Conservation (phyloP, 2,797 vertebrate species). For the Mycteria americana region DNA sequence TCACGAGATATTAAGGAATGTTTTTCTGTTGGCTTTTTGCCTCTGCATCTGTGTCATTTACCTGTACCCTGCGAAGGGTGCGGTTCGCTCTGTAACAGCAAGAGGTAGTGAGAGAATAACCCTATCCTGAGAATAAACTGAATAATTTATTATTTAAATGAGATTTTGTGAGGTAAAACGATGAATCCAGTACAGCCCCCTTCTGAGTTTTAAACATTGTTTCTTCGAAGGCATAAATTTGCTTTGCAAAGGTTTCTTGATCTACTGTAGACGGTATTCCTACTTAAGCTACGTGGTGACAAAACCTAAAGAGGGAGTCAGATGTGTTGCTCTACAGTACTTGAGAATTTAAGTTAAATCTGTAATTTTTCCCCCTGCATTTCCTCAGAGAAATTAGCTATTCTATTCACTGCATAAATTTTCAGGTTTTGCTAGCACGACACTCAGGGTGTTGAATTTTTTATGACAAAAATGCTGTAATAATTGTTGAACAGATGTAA, state of each 20-base stretch:
- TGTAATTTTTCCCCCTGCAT: conserved; percentile 85
- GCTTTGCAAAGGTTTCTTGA: conserved; percentile 24
- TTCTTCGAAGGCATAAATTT: conserved; percentile 56
- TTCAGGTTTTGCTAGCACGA: conserved; percentile 94
- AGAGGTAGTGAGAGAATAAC: background rate
- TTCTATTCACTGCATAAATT: conserved; percentile 98
- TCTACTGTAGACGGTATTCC: background rate
- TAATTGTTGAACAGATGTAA: conserved; percentile 99
- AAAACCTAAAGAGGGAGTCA: conserved; percentile 76
- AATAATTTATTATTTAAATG: conserved; percentile 37
- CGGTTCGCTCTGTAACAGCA: background rate
- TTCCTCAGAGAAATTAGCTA: conserved; percentile 97
- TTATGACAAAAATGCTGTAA: conserved; percentile 98
- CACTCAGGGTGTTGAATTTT: conserved; percentile 98
- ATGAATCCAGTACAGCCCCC: background rate
- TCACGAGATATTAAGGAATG: conserved; percentile 45
- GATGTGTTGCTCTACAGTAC: conserved; percentile 79
- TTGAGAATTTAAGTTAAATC: conserved; percentile 89
- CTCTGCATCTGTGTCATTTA: background rate
- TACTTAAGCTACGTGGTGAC: conserved; percentile 56
- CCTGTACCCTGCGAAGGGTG: background rate
- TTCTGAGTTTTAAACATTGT: conserved; percentile 19
- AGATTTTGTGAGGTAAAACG: conserved; percentile 12
- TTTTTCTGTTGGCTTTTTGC: background rate
- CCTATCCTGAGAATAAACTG: background rate